A percentile compares a stretch with the other conserved stretches of the same genome.
These are phyloP conservation scores for Rhinophrynus dorsalis DNA, from an alignment of 2,797 vertebrate species.

Conservation along the genomic window DNA sequence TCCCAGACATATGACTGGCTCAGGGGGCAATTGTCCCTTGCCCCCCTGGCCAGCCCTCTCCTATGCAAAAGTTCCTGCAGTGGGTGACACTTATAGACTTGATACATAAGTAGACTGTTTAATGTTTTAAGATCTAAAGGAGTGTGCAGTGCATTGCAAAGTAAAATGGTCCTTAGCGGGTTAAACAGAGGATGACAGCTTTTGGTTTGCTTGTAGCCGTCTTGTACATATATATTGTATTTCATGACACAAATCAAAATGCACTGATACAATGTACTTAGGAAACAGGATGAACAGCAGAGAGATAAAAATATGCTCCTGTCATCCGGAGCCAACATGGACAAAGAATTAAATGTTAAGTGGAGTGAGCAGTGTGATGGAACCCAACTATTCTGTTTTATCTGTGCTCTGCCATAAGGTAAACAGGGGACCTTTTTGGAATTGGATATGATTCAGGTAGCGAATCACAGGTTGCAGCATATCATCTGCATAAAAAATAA, in stretches of 20 bases:
- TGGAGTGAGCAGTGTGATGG: constrained; percentile 26
- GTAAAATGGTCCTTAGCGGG: too few relatives aligned
- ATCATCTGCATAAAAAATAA: constrained; percentile 19
- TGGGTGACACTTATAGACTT: too few relatives aligned
- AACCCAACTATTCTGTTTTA: constrained; percentile 37
- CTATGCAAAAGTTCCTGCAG: too few relatives aligned
- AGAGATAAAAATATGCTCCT: constrained; percentile 27
- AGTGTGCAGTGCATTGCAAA: too few relatives aligned
- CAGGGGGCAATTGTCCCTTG: too few relatives aligned
- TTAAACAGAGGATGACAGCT: too few relatives aligned
- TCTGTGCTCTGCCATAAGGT: constrained; percentile 40
- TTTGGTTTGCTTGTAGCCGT: neutral
- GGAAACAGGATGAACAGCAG: constrained; percentile 27
- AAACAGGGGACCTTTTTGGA: constrained; percentile 44
- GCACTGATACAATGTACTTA: constrained; percentile 17
- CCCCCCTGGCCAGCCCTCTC: too few relatives aligned
- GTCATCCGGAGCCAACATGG: neutral
- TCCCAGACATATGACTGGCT: too few relatives aligned
- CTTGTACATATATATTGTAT: constrained; percentile 4
- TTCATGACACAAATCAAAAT: constrained; percentile 19
- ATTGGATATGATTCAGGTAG: constrained; percentile 25
- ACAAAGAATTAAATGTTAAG: constrained; percentile 37
- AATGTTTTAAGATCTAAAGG: too few relatives aligned
- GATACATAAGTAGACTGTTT: too few relatives aligned
- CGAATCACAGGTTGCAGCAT: constrained; percentile 15